Evolutionary conservation across 2,113 vertebrate genomes (phyloP), one percentile per base, ranked within the genome.

Genomic region (Rhinoderma darwinii): DNA sequence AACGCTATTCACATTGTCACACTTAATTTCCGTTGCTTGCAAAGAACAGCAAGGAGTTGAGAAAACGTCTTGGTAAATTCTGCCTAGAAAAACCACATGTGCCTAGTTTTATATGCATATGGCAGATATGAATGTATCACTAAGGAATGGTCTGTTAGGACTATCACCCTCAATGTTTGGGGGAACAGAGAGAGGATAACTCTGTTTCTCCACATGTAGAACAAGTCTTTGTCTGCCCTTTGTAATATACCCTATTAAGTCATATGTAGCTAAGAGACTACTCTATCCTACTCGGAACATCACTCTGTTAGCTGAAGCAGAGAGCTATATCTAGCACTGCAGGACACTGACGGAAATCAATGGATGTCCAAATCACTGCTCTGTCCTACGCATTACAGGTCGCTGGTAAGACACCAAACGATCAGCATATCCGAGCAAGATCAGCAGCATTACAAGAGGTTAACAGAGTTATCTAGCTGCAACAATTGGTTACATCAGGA

Each of bases 11-110:
- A 77, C 11, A 47, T 76, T 27, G 73, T 44, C 74, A 77, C 44
- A 50, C 17, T 77, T 77, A 7, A 77, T 50, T 77, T 50, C 27
- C 17, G 32, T 77, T 32, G 5, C 44, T 77, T 51, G 41, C n/a
- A 14, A 9, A 51, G 44, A 50, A 76, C 41, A 17, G 22, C 22
- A 43, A 74, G 39, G 72, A 43, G 39, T 74, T 14, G 72, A 43
- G 72, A 74, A 74, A 74, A 74, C n/a, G 41, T n/a, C 70, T 74
- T 41, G 39, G 72, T 74, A 43, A 43, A 74, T 74, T 43, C 25
- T 74, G n/a, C 22, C 9, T 39, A 43, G 35, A 74, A 74, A 74
- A 74, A 43, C 44, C 37, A n/a, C 39, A 74, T 39, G 6, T 39
- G 68, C 35, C 37, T 43, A 70, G 17, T 20, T 20, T 35, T 74